These are phyloP conservation scores for Sapajus apella DNA, from an alignment of 2,113 vertebrate genomes.

Conservation along the genomic window DNA sequence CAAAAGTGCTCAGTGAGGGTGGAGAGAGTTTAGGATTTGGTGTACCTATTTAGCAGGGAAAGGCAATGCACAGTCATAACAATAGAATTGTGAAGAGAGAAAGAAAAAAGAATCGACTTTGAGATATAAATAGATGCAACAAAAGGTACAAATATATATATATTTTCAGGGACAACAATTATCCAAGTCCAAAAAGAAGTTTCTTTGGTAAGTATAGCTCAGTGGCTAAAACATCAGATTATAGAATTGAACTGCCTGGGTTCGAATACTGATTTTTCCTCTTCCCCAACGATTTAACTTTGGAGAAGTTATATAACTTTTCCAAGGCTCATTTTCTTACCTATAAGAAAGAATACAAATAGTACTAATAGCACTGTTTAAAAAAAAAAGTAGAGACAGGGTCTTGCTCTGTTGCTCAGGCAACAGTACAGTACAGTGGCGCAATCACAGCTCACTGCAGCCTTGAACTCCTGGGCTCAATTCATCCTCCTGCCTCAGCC, in stretches of 20 bases:
- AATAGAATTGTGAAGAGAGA: not conserved
- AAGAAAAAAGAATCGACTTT: not conserved
- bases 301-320: not conserved
- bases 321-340: not conserved
- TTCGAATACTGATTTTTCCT: not conserved
- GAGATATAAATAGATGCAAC: not conserved
- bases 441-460: too few relatives aligned
- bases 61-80: not conserved
- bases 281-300: not conserved
- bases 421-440: too few relatives aligned
- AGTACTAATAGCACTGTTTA: not conserved
- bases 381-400: too few relatives aligned
- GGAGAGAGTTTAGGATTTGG: not conserved
- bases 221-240: not conserved
- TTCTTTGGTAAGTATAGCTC: not conserved
- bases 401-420: too few relatives aligned
- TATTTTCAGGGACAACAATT: not conserved
- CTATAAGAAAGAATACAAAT: not conserved
- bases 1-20: not conserved
- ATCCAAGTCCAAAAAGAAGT: not conserved
- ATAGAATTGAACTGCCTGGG: not conserved
- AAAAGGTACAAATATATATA: not conserved
- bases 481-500: too few relatives aligned
- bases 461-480: too few relatives aligned
- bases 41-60: not conserved